Evolutionary conservation across 2,113 vertebrate genomes (phyloP), one percentile per base, ranked within the genome.

Genomic region (Hoplias malabaricus): DNA sequence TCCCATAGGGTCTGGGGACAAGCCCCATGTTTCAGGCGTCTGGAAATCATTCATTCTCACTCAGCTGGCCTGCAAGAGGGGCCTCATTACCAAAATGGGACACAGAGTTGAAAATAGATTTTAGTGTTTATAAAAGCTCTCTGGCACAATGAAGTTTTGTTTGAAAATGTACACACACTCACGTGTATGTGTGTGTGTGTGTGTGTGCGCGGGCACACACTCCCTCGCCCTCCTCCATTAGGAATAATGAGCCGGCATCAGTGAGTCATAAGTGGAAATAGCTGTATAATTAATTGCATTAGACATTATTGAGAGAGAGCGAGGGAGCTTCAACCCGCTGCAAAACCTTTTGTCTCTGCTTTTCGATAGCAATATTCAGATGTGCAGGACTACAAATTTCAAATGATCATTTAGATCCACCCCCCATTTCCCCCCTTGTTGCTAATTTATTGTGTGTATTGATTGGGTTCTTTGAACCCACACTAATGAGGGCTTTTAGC

Each of bases 261-360:
- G 67, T 89, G 83, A 87, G 85, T 87, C 86, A 87, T 48, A n/a
- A 73, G 66, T 75, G 76, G 34, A 65, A 68, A 67, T 75, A 70
- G 50, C 23, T 14, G 50, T 34, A 63, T 72, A 79, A 79, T 82
- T 79, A 82, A 82, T 82, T 72, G 56, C 63, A 72, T 82, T 76
- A 82, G 48, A 72, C 56, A 53, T 72, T 25, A 34, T 43, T 66
- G 33, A 42, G 69, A 80, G 75, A 50, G 40, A n/a, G 36, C 36
- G 19, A 50, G 31, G 40, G 68, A 23, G 56, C 16, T 21, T 23
- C 11, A 40, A 34, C 31, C 1, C 56, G 3, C 21, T 71, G 10
- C 14, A 12, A 75, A 70, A 63, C 72, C 74, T 77, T 77, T 81
- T 77, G 40, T 81, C 33, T 50, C 2, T 48, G 29, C 4, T 65